phyloP scores from a whole-genome alignment of 2,113 vertebrate genomes.

The Chaetodon auriga region DNA sequence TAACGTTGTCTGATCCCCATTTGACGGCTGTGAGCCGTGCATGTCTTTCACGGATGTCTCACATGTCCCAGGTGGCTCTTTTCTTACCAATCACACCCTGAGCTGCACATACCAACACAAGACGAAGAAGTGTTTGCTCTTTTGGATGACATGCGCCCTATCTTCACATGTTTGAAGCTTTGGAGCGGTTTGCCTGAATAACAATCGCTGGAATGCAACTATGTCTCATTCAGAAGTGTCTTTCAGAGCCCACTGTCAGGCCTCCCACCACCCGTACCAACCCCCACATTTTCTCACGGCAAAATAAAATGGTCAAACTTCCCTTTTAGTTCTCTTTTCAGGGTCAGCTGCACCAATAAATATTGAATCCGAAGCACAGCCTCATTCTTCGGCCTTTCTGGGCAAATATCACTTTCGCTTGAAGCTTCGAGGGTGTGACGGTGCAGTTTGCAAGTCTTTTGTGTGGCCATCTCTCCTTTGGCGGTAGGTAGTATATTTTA shows the following conservation, averaged over 20 bases:
- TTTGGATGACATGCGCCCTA: conserved; percentile 55
- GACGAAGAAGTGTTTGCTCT: conserved; percentile 75
- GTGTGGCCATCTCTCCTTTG: conserved; percentile 64
- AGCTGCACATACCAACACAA: conserved; percentile 52
- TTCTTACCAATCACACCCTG: conserved; percentile 42
- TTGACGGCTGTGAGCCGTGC: conserved; percentile 42
- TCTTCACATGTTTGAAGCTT: conserved; percentile 67
- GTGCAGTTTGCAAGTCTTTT: conserved; percentile 57
- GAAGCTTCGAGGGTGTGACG: conserved; percentile 29
- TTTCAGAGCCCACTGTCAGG: conserved; percentile 72
- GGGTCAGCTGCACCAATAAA: conserved; percentile 56
- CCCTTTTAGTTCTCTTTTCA: conserved; percentile 42
- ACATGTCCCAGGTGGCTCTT: conserved; percentile 67
- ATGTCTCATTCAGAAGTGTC: conserved; percentile 79
- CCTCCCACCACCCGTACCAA: conserved; percentile 28
- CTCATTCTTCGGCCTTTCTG: conserved; percentile 24
- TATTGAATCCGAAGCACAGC: conserved; percentile 36
- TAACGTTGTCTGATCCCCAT: conserved; percentile 40
- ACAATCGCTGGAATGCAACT: conserved; percentile 81
- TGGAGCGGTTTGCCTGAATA: conserved; percentile 66
- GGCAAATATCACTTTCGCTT: conserved; percentile 28
- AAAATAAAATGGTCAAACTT: conserved; percentile 66
- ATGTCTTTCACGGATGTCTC: conserved; percentile 58
- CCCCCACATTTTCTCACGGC: conserved; percentile 79
- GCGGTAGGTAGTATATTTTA: conserved; percentile 47